Evolutionary conservation across 2,113 vertebrate species (phyloP).

Genomic region (Esox niger): DNA sequence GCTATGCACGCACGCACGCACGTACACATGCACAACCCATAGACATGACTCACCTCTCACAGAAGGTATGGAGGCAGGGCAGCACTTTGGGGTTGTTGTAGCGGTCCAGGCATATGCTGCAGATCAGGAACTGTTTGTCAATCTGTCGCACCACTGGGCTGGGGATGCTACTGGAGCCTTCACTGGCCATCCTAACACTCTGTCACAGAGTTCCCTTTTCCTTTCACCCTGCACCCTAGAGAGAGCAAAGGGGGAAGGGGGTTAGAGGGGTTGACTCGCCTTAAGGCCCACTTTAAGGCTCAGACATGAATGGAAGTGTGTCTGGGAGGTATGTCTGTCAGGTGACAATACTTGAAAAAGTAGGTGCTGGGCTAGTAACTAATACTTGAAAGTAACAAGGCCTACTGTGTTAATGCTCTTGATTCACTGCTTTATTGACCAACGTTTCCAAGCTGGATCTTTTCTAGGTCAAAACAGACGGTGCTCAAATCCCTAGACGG

Average conservation of each 20-base stretch:
- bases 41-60: conserved; percentile 80
- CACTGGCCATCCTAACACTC: conserved; percentile 97
- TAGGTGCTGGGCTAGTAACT: no score
- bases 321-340: no score
- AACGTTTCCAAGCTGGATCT: no score
- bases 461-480: no score
- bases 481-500: no score
- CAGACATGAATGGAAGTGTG: no score
- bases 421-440: no score
- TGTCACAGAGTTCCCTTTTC: conserved; percentile 80
- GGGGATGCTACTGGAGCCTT: conserved; percentile 88
- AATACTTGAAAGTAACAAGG: no score
- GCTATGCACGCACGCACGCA: background rate
- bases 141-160: conserved; percentile 97
- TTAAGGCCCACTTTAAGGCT: no score
- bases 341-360: no score
- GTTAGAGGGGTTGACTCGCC: background rate
- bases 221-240: conserved; percentile 81
- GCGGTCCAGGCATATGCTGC: conserved; percentile 98
- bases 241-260: conserved; percentile 6
- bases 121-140: conserved; percentile 99
- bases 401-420: no score
- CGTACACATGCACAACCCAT: background rate
- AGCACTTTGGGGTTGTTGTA: conserved; percentile 98
- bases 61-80: conserved; percentile 95